phyloP scores from a whole-genome alignment of 2,888 invertebrate species.

The Sinopyrophorus schimmeli region DNA sequence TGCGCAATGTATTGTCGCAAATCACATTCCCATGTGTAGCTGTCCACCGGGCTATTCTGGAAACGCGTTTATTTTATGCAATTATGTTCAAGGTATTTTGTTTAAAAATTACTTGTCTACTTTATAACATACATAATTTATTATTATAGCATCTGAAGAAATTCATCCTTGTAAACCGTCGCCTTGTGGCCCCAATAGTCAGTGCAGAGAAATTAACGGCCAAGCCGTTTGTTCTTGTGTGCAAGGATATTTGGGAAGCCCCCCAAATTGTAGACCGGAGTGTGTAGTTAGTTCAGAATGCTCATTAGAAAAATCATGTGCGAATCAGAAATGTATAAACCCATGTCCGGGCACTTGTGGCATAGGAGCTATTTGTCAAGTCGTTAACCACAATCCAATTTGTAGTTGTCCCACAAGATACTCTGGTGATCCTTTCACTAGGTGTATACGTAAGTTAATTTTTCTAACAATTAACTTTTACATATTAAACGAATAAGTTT shows the following conservation, averaged over 20 bases:
- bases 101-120: background rate
- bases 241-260: constrained; percentile 70
- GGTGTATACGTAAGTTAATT: constrained; percentile 54
- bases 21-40: constrained; percentile 76
- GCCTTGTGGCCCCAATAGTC: constrained; percentile 67
- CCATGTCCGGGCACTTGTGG: constrained; percentile 74
- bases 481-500: constrained; percentile 45
- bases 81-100: constrained; percentile 58
- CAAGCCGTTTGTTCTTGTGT: constrained; percentile 68
- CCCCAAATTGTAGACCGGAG: constrained; percentile 68
- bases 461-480: background rate
- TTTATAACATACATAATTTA: too few relatives aligned
- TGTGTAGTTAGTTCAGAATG: constrained; percentile 73
- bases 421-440: constrained; percentile 72
- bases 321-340: constrained; percentile 68
- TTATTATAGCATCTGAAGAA: constrained; percentile 27
- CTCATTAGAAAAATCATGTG: constrained; percentile 65
- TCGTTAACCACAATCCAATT: constrained; percentile 73
- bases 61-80: constrained; percentile 72
- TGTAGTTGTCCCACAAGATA: constrained; percentile 68
- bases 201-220: constrained; percentile 56
- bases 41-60: constrained; percentile 73
- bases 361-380: constrained; percentile 68
- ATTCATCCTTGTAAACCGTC: constrained; percentile 63
- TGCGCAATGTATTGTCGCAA: constrained; percentile 73